Conservation (phyloP, 2,888 invertebrate species). For the Danaus chrysippus region DNA sequence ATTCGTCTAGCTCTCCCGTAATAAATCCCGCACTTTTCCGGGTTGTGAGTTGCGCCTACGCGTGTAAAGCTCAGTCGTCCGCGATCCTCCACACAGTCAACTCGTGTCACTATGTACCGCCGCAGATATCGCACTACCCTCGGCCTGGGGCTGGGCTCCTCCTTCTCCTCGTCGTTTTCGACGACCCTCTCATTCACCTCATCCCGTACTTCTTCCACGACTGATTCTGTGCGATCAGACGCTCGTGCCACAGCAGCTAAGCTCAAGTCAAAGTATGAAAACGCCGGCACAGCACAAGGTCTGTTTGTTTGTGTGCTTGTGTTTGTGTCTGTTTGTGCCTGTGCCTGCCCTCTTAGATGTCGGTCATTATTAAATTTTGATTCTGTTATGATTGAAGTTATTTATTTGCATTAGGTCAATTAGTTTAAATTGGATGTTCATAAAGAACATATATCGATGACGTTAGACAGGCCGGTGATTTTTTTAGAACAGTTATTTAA, state of each 20-base stretch:
- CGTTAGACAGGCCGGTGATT: too few species aligned
- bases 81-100: constrained; percentile 48
- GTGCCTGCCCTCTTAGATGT: constrained; percentile 5
- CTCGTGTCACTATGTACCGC: constrained; percentile 60
- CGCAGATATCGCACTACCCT: constrained; percentile 72
- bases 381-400: too few species aligned
- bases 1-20: constrained; percentile 57
- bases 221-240: constrained; percentile 67
- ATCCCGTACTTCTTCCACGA: constrained; percentile 36
- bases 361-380: too few species aligned
- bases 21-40: constrained; percentile 71
- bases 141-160: constrained; percentile 67
- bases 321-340: constrained; percentile 12
- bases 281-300: constrained; percentile 74
- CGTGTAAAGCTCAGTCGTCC: constrained; percentile 53
- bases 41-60: constrained; percentile 60
- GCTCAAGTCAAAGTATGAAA: constrained; percentile 72
- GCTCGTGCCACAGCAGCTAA: constrained; percentile 73
- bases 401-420: too few species aligned
- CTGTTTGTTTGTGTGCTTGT: constrained; percentile 36
- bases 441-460: too few species aligned
- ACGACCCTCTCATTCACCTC: constrained; percentile 51
- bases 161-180: constrained; percentile 67
- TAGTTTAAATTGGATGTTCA: too few species aligned
- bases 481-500: too few species aligned